Percentiles rank a stretch among this genome's conserved stretches.
These are phyloP conservation scores for Sorex araneus DNA, from an alignment of 2,113 vertebrate genomes.

Conservation along the genomic window DNA sequence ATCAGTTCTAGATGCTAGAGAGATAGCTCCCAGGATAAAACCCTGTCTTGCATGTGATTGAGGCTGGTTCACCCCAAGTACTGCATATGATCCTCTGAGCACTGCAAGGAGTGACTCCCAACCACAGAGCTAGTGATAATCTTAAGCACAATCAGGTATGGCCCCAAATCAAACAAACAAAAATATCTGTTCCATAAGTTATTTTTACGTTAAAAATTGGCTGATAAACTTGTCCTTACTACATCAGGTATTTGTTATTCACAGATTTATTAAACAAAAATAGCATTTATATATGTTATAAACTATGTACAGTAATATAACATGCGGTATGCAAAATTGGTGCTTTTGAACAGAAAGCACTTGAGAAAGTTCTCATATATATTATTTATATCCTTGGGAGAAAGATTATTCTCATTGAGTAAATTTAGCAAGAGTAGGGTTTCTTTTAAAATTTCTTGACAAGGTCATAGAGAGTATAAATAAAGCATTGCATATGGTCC, in stretches of 20 bases:
- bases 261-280: slow-evolving; percentile 35
- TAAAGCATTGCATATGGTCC: no score
- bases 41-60: no score
- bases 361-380: background rate
- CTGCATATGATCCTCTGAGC: no score
- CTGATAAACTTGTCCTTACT: background rate
- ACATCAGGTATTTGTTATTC: background rate
- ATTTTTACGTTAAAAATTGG: background rate
- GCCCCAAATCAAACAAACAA: background rate
- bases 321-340: background rate
- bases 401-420: background rate
- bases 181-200: background rate
- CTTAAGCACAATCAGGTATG: no score
- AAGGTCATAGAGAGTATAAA: background rate
- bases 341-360: background rate
- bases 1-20: no score
- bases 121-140: no score
- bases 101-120: no score
- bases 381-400: slow-evolving; percentile 12
- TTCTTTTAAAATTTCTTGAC: background rate
- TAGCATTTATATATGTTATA: background rate
- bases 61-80: no score
- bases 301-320: background rate
- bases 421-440: background rate
- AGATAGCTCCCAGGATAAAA: no score